phyloP scores from a whole-genome alignment of 2,797 vertebrate species.

The Antrozous pallidus region DNA sequence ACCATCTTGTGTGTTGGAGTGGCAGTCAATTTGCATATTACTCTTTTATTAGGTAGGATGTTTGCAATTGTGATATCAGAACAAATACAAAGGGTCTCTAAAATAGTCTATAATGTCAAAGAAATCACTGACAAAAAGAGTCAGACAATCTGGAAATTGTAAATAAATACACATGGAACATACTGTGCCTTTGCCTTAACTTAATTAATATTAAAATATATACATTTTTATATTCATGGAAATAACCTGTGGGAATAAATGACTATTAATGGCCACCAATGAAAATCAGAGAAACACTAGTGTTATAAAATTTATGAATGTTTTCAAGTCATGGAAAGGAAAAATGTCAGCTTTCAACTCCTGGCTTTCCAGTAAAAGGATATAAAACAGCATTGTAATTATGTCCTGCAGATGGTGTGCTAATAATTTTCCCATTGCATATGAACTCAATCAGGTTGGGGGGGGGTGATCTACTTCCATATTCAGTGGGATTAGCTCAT shows the following conservation, averaged over 20 bases:
- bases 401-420: slow-evolving; percentile 76
- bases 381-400: slow-evolving; percentile 74
- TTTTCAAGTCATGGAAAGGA: slow-evolving; percentile 61
- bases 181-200: not conserved
- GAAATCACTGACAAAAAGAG: not conserved
- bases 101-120: not conserved
- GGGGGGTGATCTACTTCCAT: slow-evolving; percentile 67
- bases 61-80: not conserved
- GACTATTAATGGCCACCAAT: slow-evolving; percentile 37
- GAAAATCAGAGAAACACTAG: slow-evolving; percentile 45
- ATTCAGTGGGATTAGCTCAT: slow-evolving; percentile 66
- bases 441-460: slow-evolving; percentile 70
- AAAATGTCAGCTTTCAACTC: slow-evolving; percentile 64
- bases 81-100: not conserved
- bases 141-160: not conserved
- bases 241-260: slow-evolving; percentile 1
- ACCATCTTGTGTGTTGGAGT: no score
- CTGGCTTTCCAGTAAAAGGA: slow-evolving; percentile 66
- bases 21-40: no score
- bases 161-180: slow-evolving; percentile 28
- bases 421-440: slow-evolving; percentile 74
- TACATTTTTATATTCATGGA: not conserved
- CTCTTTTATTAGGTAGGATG: not conserved
- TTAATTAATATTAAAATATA: slow-evolving; percentile 42
- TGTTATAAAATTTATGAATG: slow-evolving; percentile 33